Evolutionary conservation across 2,888 invertebrate species (phyloP).

Genomic region (Charanyca ferruginea): DNA sequence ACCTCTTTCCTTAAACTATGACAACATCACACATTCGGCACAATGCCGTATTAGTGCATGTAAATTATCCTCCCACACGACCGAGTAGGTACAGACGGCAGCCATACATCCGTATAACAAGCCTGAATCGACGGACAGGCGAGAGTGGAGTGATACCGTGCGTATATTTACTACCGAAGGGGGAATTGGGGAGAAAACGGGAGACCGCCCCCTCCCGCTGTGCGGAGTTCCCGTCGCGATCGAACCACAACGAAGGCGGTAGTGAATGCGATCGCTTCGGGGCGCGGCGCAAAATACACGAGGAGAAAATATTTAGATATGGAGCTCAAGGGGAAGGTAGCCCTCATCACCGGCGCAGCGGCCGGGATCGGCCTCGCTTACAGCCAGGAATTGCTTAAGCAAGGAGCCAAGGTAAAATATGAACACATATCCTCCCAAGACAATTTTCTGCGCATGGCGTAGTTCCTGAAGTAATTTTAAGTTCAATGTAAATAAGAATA

Average conservation of each 20-base stretch:
- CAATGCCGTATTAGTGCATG: background rate
- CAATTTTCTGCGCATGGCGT: slow-evolving; percentile 63
- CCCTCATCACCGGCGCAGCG: slow-evolving; percentile 94
- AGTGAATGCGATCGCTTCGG: slow-evolving; percentile 74
- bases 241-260: slow-evolving; percentile 82
- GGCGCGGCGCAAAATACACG: slow-evolving; percentile 75
- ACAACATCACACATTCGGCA: background rate
- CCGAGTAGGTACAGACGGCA: slow-evolving; percentile 40
- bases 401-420: slow-evolving; percentile 93
- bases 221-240: slow-evolving; percentile 78
- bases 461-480: slow-evolving; percentile 69
- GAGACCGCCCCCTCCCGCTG: slow-evolving; percentile 69
- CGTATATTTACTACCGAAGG: slow-evolving; percentile 87
- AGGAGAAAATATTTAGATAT: slow-evolving; percentile 81
- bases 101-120: slow-evolving; percentile 53
- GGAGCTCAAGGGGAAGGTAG: slow-evolving; percentile 94
- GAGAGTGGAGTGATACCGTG: slow-evolving; percentile 84
- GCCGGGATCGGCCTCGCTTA: slow-evolving; percentile 94
- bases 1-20: background rate
- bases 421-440: slow-evolving; percentile 35
- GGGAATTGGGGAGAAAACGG: slow-evolving; percentile 78
- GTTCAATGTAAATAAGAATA: slow-evolving; percentile 80
- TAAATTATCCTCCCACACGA: slow-evolving; percentile 36
- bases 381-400: slow-evolving; percentile 93
- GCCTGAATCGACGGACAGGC: slow-evolving; percentile 79